Conservation (phyloP, 2,797 vertebrate genomes). For the Oreochromis grahami region DNA sequence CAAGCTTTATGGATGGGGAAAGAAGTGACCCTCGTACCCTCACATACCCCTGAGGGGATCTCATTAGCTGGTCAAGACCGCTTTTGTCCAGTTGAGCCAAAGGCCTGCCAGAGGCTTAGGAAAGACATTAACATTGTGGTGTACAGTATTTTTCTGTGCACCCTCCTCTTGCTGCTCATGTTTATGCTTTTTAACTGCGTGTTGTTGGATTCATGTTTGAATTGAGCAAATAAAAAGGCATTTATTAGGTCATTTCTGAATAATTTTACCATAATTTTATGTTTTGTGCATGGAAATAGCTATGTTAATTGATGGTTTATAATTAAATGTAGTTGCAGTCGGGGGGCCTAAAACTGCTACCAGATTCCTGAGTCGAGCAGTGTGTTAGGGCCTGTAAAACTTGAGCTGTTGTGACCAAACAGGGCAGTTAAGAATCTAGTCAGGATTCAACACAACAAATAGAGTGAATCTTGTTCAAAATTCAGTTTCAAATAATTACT, state of each 20-base stretch:
- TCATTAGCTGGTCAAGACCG: background rate
- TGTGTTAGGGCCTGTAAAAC: background rate
- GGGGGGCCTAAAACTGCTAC: background rate
- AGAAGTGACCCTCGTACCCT: slow-evolving; percentile 11
- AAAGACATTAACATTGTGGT: background rate
- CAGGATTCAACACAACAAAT: background rate
- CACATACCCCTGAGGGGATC: slow-evolving; percentile 14
- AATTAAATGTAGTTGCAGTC: background rate
- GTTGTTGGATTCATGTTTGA: background rate
- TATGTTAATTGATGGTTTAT: background rate
- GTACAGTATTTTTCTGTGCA: background rate
- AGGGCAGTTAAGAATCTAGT: background rate
- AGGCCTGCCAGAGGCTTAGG: background rate
- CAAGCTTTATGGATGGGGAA: background rate
- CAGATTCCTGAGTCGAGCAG: background rate
- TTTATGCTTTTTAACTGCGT: background rate
- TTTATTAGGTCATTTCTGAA: background rate
- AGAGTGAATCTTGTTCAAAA: background rate
- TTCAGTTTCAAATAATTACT: too few relatives aligned
- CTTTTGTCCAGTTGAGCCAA: background rate
- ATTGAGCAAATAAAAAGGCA: background rate
- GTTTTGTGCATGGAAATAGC: fast-evolving
- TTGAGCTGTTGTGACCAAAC: background rate
- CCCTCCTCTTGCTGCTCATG: background rate
- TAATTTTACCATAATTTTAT: background rate